These are phyloP conservation scores for Heliconius himera DNA, from an alignment of 1,140 invertebrate species.

Conservation along the genomic window DNA sequence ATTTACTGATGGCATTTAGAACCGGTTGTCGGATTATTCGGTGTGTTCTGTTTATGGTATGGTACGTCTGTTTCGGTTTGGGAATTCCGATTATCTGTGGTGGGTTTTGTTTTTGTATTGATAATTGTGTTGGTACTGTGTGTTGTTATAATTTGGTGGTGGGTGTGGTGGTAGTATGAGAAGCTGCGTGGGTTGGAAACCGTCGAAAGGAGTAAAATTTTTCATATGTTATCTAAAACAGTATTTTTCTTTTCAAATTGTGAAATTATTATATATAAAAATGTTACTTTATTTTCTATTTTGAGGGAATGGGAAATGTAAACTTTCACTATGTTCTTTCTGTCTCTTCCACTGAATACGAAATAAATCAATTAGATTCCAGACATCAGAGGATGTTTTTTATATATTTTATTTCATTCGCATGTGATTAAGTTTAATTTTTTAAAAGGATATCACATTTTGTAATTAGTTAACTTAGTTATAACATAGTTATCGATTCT, in stretches of 20 bases:
- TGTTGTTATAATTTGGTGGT: neutral
- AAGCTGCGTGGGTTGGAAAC: too few species aligned
- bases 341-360: too few species aligned
- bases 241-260: neutral
- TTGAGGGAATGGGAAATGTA: too few species aligned
- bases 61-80: conserved; percentile 22
- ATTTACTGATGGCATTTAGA: conserved; percentile 39
- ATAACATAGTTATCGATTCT: too few species aligned
- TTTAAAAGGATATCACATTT: too few species aligned
- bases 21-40: conserved; percentile 24
- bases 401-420: too few species aligned
- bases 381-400: too few species aligned
- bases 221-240: neutral
- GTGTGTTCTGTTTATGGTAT: conserved; percentile 4
- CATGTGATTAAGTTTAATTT: too few species aligned
- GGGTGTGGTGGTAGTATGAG: too few species aligned
- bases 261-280: neutral
- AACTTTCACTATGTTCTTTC: too few species aligned
- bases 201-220: neutral
- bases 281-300: neutral
- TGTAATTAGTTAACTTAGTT: too few species aligned
- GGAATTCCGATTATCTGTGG: neutral
- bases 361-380: too few species aligned
- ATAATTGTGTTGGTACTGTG: neutral
- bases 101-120: neutral